Evolutionary conservation across 2,888 invertebrate species (phyloP), one percentile per base, ranked within the genome.

Genomic region (Holacanthella duospinosa): DNA sequence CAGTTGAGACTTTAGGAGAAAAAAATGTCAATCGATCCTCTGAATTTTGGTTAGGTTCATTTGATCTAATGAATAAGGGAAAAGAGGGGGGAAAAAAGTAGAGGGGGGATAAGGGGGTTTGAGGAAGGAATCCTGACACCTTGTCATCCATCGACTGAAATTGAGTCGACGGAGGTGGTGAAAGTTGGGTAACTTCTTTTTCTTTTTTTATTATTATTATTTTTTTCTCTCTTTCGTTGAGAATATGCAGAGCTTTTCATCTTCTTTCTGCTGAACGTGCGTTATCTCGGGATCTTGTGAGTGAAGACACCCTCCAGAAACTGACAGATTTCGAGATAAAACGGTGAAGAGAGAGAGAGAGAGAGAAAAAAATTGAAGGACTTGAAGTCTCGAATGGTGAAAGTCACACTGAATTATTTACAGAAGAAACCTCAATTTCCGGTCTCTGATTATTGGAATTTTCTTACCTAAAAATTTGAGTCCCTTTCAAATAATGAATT

Each of bases 241-340:
- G 6, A 21, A 48, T n/a, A 48, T 48, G 19, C 48, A 48, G 48
- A 36, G 36, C 36, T 48, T 9, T 48, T 48, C 48, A 9, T 48
- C n/a, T 36, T 36, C 16, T 6, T 36, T 6, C 36, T 36, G 36
- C 9, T 36, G 36, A 36, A 21, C 48, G 48, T 48, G 48, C 48
- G 6, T 48, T 48, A 48, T 48, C 48, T 9, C 48, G 16, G 36
- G 36, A 48, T 48, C 48, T 48, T 48, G 48, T n/a, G 48, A 9
- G 12, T 48, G 19, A 9, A 48, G 48, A 48, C 48, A 48, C 48
- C 12, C 48, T 48, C 21, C 36, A 16, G 48, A 48, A 48, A 48
- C 16, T 55, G 27, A 55, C 26, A n/a, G 29, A 55, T 55, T 26
- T 26, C 6, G 24, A 55, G 29, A 55, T 55, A 55, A n/a, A 53